Conservation (phyloP, 2,797 vertebrate genomes). For the Poliocrania exsul region DNA sequence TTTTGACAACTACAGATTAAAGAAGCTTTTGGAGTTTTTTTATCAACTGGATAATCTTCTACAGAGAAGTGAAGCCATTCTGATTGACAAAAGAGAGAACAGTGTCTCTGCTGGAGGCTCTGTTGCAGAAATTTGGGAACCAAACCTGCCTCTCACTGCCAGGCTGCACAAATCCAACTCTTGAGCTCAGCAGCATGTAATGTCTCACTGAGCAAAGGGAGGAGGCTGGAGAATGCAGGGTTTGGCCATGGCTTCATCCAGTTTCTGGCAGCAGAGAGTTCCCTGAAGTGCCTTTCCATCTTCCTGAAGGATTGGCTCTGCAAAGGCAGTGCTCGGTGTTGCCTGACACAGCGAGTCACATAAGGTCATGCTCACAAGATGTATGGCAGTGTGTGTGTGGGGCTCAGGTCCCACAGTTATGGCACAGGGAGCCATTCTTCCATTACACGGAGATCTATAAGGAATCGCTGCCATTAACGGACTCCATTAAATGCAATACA, state of each 20-base stretch:
- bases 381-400: not conserved
- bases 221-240: not conserved
- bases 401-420: slow-evolving; percentile 38
- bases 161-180: not conserved
- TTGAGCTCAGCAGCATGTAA: not conserved
- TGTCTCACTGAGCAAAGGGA: not conserved
- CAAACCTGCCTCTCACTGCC: fast-evolving
- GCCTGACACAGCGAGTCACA: not conserved
- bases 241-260: not conserved
- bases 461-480: slow-evolving; percentile 77
- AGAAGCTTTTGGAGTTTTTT: not conserved
- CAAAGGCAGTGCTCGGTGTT: not conserved
- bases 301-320: slow-evolving; percentile 23
- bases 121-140: not conserved
- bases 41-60: not conserved
- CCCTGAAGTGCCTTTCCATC: not conserved
- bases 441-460: slow-evolving; percentile 73
- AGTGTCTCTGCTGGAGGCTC: not conserved
- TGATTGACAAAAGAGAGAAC: not conserved
- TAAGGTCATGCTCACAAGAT: slow-evolving; percentile 58
- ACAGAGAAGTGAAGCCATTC: not conserved
- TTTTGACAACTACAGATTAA: not conserved
- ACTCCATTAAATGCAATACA: slow-evolving; percentile 80
- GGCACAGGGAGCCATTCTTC: slow-evolving; percentile 64
- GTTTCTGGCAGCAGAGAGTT: not conserved